Evolutionary conservation across 2,888 invertebrate species (phyloP), one percentile per base, ranked within the genome.

Genomic region (Cacoxenus indagator): DNA sequence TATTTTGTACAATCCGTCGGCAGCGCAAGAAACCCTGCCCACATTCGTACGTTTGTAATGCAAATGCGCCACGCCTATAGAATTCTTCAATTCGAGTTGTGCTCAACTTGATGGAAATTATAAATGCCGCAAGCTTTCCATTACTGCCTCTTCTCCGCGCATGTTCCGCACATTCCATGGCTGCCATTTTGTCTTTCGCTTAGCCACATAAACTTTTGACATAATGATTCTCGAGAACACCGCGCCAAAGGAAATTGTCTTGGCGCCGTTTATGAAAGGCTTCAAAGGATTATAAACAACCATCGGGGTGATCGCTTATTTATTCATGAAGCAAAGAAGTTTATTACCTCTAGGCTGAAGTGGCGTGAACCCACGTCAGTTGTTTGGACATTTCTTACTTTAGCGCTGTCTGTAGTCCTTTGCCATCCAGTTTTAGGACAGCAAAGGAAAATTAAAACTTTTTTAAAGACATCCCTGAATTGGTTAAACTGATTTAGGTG

Each of bases 171-270:
- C 4, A 4, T 31, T 4, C 31, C 9, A 11, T 37, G 4, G 14
- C 37, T 71, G 70, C 66, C 78, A 77, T 80, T 76, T 81, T 64
- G 71, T 37, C 37, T 11, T 14, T 37, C 37, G 37, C 37, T 37
- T 37, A 71, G 70, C 69, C 67, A 68, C 64, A 72, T 68, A 66
- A 68, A 69, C 70, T 59, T 62, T n/a, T n/a, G n/a, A n/a, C n/a
- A n/a, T n/a, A 1, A 37, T 1, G 37, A 37, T 37, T 37, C 1
- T n/a, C n/a, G n/a, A n/a, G n/a, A n/a, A n/a, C n/a, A n/a, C 37
- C 9, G 37, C 14, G 14, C 14, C 14, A 14, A 1, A 37, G 37
- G 9, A 37, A 37, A 37, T 37, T 37, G 37, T 37, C 37, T 37
- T 37, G 24, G 51, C 51, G 51, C 0, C 17, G 22, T 8, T 51